Conservation (phyloP, 2,113 vertebrate genomes). For the Dipodomys spectabilis region DNA sequence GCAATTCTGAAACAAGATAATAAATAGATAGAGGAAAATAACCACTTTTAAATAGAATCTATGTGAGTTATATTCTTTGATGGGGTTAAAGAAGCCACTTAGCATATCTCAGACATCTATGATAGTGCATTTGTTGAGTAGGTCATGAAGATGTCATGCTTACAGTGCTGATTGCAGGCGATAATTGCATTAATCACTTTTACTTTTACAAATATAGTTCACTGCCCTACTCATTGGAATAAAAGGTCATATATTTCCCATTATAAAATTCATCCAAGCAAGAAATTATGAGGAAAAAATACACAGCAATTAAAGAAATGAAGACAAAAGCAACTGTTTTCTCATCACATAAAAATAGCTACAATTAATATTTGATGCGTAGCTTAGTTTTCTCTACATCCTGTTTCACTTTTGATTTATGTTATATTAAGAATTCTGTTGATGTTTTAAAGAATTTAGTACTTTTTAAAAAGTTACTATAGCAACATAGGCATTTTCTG, state of each 20-base stretch:
- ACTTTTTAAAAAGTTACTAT: neutral
- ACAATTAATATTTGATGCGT: neutral
- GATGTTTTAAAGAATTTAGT: neutral
- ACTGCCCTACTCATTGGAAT: conserved; percentile 46
- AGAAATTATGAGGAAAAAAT: conserved; percentile 55
- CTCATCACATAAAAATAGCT: conserved; percentile 36
- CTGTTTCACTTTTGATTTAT: conserved; percentile 32
- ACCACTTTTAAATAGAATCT: conserved; percentile 33
- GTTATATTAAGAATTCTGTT: neutral
- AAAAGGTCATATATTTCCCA: conserved; percentile 71
- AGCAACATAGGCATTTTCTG: conserved; percentile 29
- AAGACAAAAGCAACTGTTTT: conserved; percentile 54
- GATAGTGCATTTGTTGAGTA: conserved; percentile 49
- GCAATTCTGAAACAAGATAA: neutral
- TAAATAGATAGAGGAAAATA: neutral
- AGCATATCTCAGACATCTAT: conserved; percentile 44
- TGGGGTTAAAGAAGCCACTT: conserved; percentile 41
- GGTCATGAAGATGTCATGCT: conserved; percentile 62
- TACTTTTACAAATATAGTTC: conserved; percentile 65
- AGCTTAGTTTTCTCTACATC: conserved; percentile 13
- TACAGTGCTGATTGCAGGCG: conserved; percentile 53
- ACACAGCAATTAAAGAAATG: conserved; percentile 43
- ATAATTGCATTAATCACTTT: conserved; percentile 76
- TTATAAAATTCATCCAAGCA: conserved; percentile 59
- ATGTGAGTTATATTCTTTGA: neutral